Base-by-base conservation (phyloP, 2,797 vertebrate genomes). In the Myotis myotis region DNA sequence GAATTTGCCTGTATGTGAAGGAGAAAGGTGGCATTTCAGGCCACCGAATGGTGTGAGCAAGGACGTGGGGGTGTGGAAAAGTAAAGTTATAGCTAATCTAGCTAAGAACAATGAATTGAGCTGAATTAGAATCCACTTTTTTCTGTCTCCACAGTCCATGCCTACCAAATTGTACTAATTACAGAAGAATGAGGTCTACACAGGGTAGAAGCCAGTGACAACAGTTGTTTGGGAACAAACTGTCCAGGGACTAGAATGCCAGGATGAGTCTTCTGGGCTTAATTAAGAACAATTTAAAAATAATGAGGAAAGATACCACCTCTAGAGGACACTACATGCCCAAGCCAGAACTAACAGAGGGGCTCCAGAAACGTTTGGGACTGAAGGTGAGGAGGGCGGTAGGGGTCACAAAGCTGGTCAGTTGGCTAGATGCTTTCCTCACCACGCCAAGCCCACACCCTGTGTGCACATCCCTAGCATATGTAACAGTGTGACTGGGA, bases 271-370 rank as follows among this genome's bases (percentile, higher is more conserved):
- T 57, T 87, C 6, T 30, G 51, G 25, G 87, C 25, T 92, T 96
- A 83, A 88, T 84, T 88, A 89, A 84, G 71, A 86, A 33, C 25
- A 87, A 76, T 38, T 85, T 36, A 57, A 66, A 64, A 83, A 83
- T 83, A 83, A 20, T 36, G 9, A 75, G 81, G 22, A 89, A 90
- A 93, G 47, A 28, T 53, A 44, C 41, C 53, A 33, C 6, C 72
- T 70, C 80, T 71, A 7, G 3, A 84, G 33, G 28, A 87, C 36
- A 64, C 38, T 25, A 15, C 0, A 3, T 64, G 36, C n/a, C 68
- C 38, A 62, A 81, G 53, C 28, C 38, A 15, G 49, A n/a, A 23
- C 36, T 70, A 66, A 75, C 9, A 71, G 66, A 75, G 2, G 22
- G 64, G 62, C 74, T 62, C 60, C 74, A 88, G 74, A 75, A 78